Evolutionary conservation across 2,113 vertebrate species (phyloP).

Genomic region (Ictalurus furcatus): DNA sequence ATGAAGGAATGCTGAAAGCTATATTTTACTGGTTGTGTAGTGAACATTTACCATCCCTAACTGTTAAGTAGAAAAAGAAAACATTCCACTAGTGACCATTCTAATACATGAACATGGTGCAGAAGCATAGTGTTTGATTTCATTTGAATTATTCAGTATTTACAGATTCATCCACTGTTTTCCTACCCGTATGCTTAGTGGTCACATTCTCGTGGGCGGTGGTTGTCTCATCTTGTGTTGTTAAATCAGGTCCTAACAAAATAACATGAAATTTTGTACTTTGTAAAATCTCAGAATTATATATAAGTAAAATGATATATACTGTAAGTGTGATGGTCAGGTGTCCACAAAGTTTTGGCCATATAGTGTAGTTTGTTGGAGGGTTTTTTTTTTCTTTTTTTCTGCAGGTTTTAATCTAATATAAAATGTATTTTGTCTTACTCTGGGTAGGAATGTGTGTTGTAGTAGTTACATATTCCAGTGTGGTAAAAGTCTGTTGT

Average conservation of each 20-base stretch:
- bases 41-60: conserved; percentile 35
- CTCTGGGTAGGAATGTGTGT: neutral
- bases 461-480: neutral
- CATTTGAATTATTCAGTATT: neutral
- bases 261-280: neutral
- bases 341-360: neutral
- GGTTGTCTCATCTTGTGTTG: neutral
- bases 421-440: neutral
- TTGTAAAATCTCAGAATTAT: neutral
- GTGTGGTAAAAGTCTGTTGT: neutral
- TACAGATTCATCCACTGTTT: neutral
- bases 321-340: neutral
- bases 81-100: neutral
- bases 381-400: neutral
- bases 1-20: neutral
- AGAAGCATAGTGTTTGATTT: neutral
- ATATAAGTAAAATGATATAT: neutral
- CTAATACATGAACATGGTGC: neutral
- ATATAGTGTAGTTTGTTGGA: neutral
- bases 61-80: neutral
- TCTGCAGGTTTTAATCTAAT: neutral
- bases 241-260: neutral
- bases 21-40: neutral
- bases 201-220: neutral
- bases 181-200: neutral